Base-by-base conservation (phyloP, 2,113 vertebrate genomes). In the Bungarus multicinctus region DNA sequence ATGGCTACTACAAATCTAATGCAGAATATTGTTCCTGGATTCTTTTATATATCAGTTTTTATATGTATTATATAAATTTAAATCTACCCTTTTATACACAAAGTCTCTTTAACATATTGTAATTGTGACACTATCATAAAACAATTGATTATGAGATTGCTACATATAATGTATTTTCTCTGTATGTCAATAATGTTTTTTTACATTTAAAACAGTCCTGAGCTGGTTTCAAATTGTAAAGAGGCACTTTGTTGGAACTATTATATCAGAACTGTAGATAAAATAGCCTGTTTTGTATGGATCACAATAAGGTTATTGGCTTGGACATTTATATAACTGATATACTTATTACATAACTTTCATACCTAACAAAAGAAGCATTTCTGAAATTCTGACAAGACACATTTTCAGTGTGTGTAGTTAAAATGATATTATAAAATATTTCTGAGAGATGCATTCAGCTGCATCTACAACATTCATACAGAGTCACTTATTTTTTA, bases 201-300 rank as follows among this genome's bases (percentile, higher is more conserved):
- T 96, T 95, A 91, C 92, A 93, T 90, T 60, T 27, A 95, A 96
- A 97, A 95, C 93, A 95, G 95, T 95, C 94, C 69, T 93, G 94
- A 95, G 92, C 88, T 94, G 93, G 95, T 97, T 96, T 87, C 94
- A 93, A 96, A 96, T 93, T 96, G 93, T 96, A 94, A 97, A 96
- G 94, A 96, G 22, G 94, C 94, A 89, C 94, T 95, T 97, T 94
- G 91, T 94, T 95, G 95, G 94, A 96, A 95, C 94, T 94, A 95
- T 95, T 96, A 94, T 90, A 95, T 96, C 95, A 94, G 12, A 87
- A 0, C 0, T 95, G 94, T 95, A 95, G 93, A 89, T 95, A 96
- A 95, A 95, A 95, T 92, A 93, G 90, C 92, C 94, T 93, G 94
- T 96, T 96, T 96, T 96, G 96, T 95, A 93, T 93, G 91, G 92